Base-by-base conservation (phyloP, 1,140 invertebrate species). In the Parapsyche elsis region DNA sequence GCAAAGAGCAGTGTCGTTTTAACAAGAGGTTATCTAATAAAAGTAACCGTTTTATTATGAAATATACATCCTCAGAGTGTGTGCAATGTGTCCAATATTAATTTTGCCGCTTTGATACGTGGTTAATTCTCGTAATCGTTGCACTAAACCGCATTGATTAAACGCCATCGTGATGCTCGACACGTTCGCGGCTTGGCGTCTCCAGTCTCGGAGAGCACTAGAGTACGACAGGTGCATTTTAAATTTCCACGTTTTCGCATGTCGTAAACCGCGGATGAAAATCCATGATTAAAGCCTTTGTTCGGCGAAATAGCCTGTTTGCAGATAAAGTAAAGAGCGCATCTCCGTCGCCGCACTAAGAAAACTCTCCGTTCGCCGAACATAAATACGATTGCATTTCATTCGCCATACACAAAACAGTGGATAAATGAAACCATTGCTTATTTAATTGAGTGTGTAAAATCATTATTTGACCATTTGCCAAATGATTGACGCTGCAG, bases 1-100 rank as follows among this genome's bases (percentile, higher is more conserved):
- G 38, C 76, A 76, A 76, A 80, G 46, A 80, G 30, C 1, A 7
- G 79, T 76, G 64, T 77, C 79, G 76, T 80, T 80, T 80, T 64
- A 57, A 70, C 73, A 76, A 71, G 76, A 73, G 23, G 64, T 30
- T 23, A 38, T 38, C 30, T 7, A 1, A 38, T 38, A 38, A 38
- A 38, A 38, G 30, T 1, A 7, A 38, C 30, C 2, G 30, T 38
- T 38, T 38, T 38, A 38, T 38, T 38, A 4, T 38, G 30, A 38
- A 38, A 4, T 4, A 38, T 38, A 38, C 30, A 38, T 38, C 1
- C 7, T 7, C 30, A 7, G 7, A 7, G 30, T 38, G 30, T 38
- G 30, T 4, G 7, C 30, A 7, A 38, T 38, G 30, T 38, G 30
- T 38, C 7, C 7, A 38, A 38, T 38, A 38, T 38, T 38, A 38